These are phyloP conservation scores for Rhabdornis inornatus DNA, from an alignment of 2,113 vertebrate genomes.

Conservation along the genomic window DNA sequence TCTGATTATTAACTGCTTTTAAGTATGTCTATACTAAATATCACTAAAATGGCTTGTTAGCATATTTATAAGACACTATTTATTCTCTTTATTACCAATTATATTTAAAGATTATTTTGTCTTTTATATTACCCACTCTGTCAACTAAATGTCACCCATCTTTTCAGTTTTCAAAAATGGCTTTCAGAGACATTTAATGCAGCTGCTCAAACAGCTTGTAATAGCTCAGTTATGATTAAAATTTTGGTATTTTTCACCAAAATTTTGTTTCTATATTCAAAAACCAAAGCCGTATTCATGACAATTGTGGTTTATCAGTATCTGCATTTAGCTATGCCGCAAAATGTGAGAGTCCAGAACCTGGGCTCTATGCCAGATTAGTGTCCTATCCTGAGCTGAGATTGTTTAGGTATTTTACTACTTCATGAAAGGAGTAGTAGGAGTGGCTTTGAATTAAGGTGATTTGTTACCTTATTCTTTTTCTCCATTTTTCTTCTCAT, in stretches of 20 bases:
- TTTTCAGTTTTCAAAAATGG: constrained; percentile 25
- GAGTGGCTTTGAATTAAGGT: background rate
- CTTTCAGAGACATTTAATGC: constrained; percentile 23
- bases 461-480: background rate
- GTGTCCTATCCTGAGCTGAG: background rate
- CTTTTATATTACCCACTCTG: constrained; percentile 28
- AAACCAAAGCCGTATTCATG: constrained; percentile 13
- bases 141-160: constrained; percentile 64
- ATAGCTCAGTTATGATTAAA: constrained; percentile 47
- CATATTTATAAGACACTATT: constrained; percentile 57
- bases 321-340: background rate
- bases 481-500: background rate
- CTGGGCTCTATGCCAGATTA: background rate
- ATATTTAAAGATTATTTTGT: constrained; percentile 42
- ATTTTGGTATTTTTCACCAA: background rate
- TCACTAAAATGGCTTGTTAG: constrained; percentile 36
- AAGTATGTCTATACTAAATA: constrained; percentile 32
- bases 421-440: background rate
- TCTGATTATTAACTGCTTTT: constrained; percentile 55
- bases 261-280: constrained; percentile 16
- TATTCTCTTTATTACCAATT: constrained; percentile 54
- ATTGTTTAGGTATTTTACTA: background rate
- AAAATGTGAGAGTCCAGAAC: background rate
- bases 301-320: background rate
- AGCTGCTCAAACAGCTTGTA: constrained; percentile 16